Evolutionary conservation across 2,888 invertebrate species (phyloP).

Genomic region (Noctuana brunneofusca): DNA sequence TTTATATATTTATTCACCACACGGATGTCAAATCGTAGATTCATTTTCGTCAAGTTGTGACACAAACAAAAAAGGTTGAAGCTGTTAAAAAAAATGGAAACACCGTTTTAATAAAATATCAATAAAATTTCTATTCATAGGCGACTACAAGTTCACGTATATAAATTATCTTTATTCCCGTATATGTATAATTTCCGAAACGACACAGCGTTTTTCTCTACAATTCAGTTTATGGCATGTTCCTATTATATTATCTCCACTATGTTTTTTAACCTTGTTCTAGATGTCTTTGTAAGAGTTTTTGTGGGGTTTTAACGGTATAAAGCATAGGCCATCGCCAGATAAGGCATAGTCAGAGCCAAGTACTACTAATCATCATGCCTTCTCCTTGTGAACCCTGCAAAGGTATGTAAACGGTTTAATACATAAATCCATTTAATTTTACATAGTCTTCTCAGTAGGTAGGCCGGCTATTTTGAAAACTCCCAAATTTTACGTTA

Average conservation of each 20-base stretch:
- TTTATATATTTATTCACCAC: too few species aligned
- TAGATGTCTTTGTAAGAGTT: slow-evolving; percentile 51
- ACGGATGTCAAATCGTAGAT: too few species aligned
- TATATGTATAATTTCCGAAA: not conserved
- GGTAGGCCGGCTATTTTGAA: too few species aligned
- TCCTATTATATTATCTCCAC: slow-evolving; percentile 11
- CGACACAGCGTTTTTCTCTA: not conserved
- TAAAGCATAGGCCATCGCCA: slow-evolving; percentile 51
- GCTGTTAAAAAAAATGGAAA: too few species aligned
- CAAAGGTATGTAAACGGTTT: slow-evolving; percentile 72
- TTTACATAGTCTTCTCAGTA: not conserved
- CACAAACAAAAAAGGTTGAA: too few species aligned
- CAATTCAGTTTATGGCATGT: slow-evolving; percentile 5
- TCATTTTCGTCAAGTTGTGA: too few species aligned
- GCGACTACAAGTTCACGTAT: too few species aligned
- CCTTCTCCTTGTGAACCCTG: slow-evolving; percentile 83
- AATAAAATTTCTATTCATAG: too few species aligned
- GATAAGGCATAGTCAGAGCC: slow-evolving; percentile 49
- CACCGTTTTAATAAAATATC: too few species aligned
- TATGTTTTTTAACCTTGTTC: slow-evolving; percentile 64
- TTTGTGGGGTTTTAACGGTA: slow-evolving; percentile 56
- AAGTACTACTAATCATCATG: slow-evolving; percentile 60
- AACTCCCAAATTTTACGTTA: too few species aligned
- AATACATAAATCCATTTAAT: not conserved
- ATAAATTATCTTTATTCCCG: too few species aligned